These are phyloP conservation scores for Seladonia tumulorum DNA, from an alignment of 2,888 invertebrate species.

Conservation along the genomic window DNA sequence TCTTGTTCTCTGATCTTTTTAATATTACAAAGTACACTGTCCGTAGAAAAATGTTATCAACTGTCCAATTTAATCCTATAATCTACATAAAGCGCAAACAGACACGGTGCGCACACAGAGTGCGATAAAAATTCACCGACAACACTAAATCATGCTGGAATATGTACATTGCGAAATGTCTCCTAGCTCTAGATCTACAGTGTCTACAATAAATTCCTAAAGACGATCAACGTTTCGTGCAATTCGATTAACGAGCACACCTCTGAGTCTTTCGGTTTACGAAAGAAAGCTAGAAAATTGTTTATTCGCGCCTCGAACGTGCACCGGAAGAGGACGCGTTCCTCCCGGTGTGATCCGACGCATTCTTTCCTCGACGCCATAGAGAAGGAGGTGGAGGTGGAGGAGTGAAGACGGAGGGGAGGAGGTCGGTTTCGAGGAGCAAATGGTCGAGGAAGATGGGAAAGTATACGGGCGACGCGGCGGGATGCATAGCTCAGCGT, in stretches of 20 bases:
- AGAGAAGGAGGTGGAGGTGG: not conserved
- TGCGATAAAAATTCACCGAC: no score
- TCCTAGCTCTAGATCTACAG: no score
- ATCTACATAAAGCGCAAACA: no score
- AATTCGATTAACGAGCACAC: not conserved
- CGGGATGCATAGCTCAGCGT: slow-evolving; percentile 40
- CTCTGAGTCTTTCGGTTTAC: not conserved
- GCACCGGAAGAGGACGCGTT: not conserved
- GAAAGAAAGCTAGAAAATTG: slow-evolving; percentile 1
- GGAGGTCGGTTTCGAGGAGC: not conserved
- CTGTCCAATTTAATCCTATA: no score
- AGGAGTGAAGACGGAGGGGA: not conserved
- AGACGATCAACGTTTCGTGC: no score
- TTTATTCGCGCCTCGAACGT: not conserved
- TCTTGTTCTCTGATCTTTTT: no score
- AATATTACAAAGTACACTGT: no score
- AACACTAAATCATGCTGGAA: no score
- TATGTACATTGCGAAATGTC: no score
- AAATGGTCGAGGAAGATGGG: slow-evolving; percentile 5
- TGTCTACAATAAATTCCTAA: no score
- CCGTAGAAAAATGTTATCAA: no score
- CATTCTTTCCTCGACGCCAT: not conserved
- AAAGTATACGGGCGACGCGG: slow-evolving; percentile 20
- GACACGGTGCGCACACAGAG: no score
- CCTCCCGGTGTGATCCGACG: not conserved